Conservation (phyloP, 2,888 invertebrate species). For the Lottia gigantea region DNA sequence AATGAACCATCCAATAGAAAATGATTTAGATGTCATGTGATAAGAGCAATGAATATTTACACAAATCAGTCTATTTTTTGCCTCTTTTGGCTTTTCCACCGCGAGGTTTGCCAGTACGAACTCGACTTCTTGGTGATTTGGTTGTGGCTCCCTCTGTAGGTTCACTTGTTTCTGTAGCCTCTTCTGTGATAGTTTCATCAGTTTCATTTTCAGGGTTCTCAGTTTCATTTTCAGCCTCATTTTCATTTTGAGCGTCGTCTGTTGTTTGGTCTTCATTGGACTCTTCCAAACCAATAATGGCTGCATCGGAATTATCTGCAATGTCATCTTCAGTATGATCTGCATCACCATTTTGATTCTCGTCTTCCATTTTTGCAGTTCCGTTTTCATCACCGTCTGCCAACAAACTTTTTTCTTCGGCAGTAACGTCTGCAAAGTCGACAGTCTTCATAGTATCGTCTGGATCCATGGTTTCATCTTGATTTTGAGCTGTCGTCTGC, state of each 20-base stretch:
- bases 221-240: neutral
- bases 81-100: constrained; percentile 4
- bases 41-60: too few relatives aligned
- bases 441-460: constrained; percentile 5
- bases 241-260: constrained; percentile 2
- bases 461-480: constrained; percentile 16
- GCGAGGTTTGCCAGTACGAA: constrained; percentile 7
- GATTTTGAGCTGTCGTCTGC: neutral
- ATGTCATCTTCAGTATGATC: constrained; percentile 11
- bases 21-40: too few relatives aligned
- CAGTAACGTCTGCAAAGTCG: neutral
- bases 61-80: neutral
- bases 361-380: neutral
- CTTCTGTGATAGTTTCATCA: neutral
- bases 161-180: neutral
- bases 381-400: constrained; percentile 12
- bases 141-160: neutral
- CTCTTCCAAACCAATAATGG: neutral
- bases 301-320: neutral
- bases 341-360: neutral
- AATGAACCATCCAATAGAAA: too few relatives aligned
- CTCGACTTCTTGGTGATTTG: neutral
- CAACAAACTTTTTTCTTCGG: constrained; percentile 4
- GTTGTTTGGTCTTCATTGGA: neutral
- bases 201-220: neutral